Base-by-base conservation (phyloP, 2,113 vertebrate genomes). In the Nymphicus hollandicus region DNA sequence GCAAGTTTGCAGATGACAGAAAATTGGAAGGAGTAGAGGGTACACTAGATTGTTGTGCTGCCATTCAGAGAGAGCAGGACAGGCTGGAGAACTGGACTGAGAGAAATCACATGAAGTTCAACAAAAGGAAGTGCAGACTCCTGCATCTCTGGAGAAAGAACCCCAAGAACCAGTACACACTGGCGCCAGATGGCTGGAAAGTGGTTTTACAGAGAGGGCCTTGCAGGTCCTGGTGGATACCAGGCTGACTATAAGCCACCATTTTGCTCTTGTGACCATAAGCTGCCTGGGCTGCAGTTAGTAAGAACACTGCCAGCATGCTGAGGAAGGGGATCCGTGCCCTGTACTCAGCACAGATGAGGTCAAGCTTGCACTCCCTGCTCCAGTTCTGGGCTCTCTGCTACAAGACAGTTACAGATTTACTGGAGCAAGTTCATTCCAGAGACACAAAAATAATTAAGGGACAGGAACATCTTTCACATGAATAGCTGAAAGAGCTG, bases 181-280 rank as follows among this genome's bases (percentile, higher is more conserved):
- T 14, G 18, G 23, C 50, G 23, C 3, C 20, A 71, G 50, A 50
- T 25, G 23, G 1, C 13, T 85, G 13, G 10, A 72, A 91, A 65
- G 13, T 25, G 17, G 13, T 22, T 68, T 78, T 64, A 61, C 7
- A 16, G 22, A 56, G 47, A 43, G 19, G n/a, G 6, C 33, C 22
- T 11, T 56, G 1, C 13, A 17, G 1, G 9, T 77, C 17, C 11
- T 1, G 0, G 14, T 22, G 11, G 44, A 33, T 33, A 31, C 9
- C 13, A 60, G 29, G 9, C 10, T 56, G 31, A 33, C 17, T 41
- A 43, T 10, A 7, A 63, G 47, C 20, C 41, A 55, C 20, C 10
- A 39, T 20, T 22, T 11, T 35, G 12, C 11, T 23, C 10, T 13
- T 64, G 25, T 27, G 27, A 73, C 19, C 6, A 56, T 18, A 19